phyloP scores from a whole-genome alignment of 2,113 vertebrate species.

The Anseranas semipalmata region DNA sequence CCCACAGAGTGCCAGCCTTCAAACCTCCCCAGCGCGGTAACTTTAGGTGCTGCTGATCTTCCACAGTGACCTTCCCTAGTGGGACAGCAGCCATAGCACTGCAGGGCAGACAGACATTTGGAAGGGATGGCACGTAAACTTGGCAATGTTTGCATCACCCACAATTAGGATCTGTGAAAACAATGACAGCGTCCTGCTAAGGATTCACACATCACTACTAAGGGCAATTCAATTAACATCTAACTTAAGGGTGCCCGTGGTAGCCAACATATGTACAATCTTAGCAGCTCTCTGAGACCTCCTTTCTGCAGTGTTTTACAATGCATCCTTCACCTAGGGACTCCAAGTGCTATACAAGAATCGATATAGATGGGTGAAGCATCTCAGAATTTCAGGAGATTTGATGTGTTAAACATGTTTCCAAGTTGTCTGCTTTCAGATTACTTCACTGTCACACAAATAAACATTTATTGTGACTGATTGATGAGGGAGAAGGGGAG shows the following conservation, averaged over 20 bases:
- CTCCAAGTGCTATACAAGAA: neutral
- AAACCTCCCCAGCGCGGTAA: neutral
- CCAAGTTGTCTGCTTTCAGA: neutral
- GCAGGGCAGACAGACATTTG: neutral
- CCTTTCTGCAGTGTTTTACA: neutral
- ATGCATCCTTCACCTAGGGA: neutral
- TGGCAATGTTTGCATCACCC: neutral
- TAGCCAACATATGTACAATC: neutral
- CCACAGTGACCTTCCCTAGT: neutral
- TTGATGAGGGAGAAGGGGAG: neutral
- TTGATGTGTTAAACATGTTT: neutral
- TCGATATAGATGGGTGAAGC: neutral
- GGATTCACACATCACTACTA: neutral
- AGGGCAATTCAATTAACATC: neutral
- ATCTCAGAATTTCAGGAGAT: neutral
- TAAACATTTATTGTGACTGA: neutral
- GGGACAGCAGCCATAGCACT: neutral
- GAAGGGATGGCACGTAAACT: neutral
- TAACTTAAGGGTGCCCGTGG: neutral
- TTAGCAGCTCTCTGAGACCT: neutral
- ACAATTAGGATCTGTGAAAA: neutral
- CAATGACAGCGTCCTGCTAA: neutral
- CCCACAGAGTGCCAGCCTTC: neutral
- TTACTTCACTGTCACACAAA: neutral
- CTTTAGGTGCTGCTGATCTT: neutral